Percentiles rank a stretch among this genome's conserved stretches.
These are phyloP conservation scores for Hirtodrosophila duncani DNA, from an alignment of 2,888 invertebrate species.

Conservation along the genomic window DNA sequence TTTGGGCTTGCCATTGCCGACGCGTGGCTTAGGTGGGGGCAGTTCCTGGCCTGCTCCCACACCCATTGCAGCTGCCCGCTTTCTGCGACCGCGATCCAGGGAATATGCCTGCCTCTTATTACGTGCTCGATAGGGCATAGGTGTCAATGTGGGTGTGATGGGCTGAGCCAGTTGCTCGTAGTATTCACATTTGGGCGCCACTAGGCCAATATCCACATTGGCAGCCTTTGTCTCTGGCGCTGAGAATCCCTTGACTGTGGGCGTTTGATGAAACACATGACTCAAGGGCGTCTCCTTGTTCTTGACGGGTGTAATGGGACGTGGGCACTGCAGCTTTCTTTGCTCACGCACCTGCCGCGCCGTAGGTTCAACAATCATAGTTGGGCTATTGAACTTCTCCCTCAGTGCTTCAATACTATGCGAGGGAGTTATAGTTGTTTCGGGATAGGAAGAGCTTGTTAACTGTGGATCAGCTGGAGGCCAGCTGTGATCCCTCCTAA, in stretches of 20 bases:
- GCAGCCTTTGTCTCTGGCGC: slow-evolving; percentile 75
- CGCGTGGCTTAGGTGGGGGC: slow-evolving; percentile 73
- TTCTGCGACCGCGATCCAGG: slow-evolving; percentile 64
- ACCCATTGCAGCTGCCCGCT: slow-evolving; percentile 30
- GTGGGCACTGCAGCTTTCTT: slow-evolving; percentile 18
- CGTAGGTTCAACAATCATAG: slow-evolving; percentile 57
- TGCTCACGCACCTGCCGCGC: slow-evolving; percentile 40
- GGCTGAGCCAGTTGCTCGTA: slow-evolving; percentile 67
- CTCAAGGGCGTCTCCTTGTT: neutral
- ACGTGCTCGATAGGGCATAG: slow-evolving; percentile 24
- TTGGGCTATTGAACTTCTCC: slow-evolving; percentile 74
- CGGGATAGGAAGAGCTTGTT: slow-evolving; percentile 16
- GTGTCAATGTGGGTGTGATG: slow-evolving; percentile 18
- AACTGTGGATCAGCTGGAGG: slow-evolving; percentile 57
- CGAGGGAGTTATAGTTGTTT: no score
- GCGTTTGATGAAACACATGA: slow-evolving; percentile 27
- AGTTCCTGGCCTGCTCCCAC: slow-evolving; percentile 50
- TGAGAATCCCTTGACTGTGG: slow-evolving; percentile 60
- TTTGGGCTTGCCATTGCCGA: slow-evolving; percentile 40
- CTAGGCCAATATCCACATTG: slow-evolving; percentile 72
- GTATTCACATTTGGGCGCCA: slow-evolving; percentile 73
- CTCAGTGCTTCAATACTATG: slow-evolving; percentile 73
- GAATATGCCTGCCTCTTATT: slow-evolving; percentile 58
- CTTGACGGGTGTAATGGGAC: slow-evolving; percentile 12
- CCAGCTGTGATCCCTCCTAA: slow-evolving; percentile 77